Conservation (phyloP, 2,113 vertebrate genomes). For the Nyctereutes procyonoides region DNA sequence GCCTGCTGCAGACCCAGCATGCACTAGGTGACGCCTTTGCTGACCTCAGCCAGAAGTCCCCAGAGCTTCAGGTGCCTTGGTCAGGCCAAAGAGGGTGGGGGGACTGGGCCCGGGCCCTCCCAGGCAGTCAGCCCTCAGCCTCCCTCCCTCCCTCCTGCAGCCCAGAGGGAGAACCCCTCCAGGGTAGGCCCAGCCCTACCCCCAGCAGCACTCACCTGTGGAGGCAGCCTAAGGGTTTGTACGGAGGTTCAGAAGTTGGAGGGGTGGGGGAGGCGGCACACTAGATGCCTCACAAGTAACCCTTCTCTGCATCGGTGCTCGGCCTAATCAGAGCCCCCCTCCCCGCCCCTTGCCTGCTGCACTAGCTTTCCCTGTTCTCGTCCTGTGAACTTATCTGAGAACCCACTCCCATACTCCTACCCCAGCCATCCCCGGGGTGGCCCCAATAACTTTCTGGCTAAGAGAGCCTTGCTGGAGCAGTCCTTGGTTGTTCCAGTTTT, state of each 20-base stretch:
- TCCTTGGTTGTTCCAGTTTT: neutral
- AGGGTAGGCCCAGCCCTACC: slow-evolving; percentile 75
- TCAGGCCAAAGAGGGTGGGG: slow-evolving; percentile 53
- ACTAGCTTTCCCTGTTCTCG: slow-evolving; percentile 57
- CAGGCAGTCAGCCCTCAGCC: slow-evolving; percentile 71
- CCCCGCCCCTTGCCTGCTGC: slow-evolving; percentile 60
- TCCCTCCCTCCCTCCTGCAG: slow-evolving; percentile 77
- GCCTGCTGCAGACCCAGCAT: slow-evolving; percentile 98
- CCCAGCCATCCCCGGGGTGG: slow-evolving; percentile 35
- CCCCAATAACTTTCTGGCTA: slow-evolving; percentile 54
- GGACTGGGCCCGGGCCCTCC: slow-evolving; percentile 61
- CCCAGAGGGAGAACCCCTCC: slow-evolving; percentile 79
- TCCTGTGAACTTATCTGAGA: slow-evolving; percentile 55
- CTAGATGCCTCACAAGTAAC: slow-evolving; percentile 62
- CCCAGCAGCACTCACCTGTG: slow-evolving; percentile 77
- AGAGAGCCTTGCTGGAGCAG: slow-evolving; percentile 62
- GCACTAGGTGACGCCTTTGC: slow-evolving; percentile 96
- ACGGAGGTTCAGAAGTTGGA: slow-evolving; percentile 18
- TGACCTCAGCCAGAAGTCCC: slow-evolving; percentile 99
- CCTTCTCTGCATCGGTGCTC: slow-evolving; percentile 57
- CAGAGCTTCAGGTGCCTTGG: slow-evolving; percentile 93
- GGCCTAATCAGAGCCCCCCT: slow-evolving; percentile 61
- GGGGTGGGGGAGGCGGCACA: neutral
- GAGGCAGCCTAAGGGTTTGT: slow-evolving; percentile 72
- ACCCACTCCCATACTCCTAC: neutral